phyloP scores from a whole-genome alignment of 2,888 invertebrate genomes.

The Drepana falcataria region DNA sequence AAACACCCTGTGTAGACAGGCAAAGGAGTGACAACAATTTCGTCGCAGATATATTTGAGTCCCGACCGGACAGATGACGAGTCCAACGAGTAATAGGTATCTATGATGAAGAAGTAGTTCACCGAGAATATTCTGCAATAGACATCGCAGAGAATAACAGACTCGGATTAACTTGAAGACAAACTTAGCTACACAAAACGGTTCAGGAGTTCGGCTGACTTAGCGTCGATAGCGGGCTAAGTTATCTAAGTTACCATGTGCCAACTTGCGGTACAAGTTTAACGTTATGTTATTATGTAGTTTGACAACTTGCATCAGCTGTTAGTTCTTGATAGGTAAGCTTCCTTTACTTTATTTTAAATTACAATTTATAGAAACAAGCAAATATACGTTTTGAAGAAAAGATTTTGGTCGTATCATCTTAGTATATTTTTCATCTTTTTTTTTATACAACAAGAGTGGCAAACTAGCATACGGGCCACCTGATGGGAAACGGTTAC shows the following conservation, averaged over 20 bases:
- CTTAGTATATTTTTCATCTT: no score
- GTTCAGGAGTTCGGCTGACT: slow-evolving; percentile 61
- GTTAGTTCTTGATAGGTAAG: slow-evolving; percentile 17
- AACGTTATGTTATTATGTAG: slow-evolving; percentile 53
- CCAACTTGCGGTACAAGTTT: slow-evolving; percentile 61
- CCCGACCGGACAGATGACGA: no score
- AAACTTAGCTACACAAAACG: slow-evolving; percentile 55
- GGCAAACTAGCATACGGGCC: no score
- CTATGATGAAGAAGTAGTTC: neutral
- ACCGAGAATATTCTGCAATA: neutral
- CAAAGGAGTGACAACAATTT: no score
- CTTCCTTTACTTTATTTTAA: neutral
- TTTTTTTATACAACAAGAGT: no score
- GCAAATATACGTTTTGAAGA: no score
- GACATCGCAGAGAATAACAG: slow-evolving; percentile 4
- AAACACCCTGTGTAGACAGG: no score
- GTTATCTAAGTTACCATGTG: slow-evolving; percentile 60
- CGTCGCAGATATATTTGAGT: no score
- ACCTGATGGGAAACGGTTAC: no score
- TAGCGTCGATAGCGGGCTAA: slow-evolving; percentile 66
- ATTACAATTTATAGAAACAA: no score
- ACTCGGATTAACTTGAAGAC: slow-evolving; percentile 37
- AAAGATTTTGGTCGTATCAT: no score
- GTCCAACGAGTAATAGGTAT: no score
- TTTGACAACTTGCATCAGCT: slow-evolving; percentile 39